These are phyloP conservation scores for Paramisgurnus dabryanus DNA, from an alignment of 2,113 vertebrate species.

Conservation along the genomic window DNA sequence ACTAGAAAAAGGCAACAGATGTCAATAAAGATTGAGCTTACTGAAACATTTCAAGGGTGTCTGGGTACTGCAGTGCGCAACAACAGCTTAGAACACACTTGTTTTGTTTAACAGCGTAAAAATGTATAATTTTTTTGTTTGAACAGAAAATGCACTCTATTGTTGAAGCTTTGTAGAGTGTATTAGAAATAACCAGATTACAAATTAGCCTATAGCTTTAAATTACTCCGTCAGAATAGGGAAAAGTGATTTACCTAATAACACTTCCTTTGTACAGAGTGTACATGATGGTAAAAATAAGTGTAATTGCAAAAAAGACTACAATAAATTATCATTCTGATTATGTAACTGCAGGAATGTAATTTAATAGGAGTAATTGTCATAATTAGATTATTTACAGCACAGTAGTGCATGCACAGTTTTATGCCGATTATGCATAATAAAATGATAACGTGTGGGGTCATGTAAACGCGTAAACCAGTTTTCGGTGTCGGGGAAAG, in stretches of 20 bases:
- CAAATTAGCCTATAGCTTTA: background rate
- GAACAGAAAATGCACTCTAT: background rate
- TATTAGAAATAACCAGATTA: background rate
- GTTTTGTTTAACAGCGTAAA: background rate
- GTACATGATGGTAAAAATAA: background rate
- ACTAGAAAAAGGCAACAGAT: conserved; percentile 26
- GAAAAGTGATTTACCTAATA: background rate
- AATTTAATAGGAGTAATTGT: too few species aligned
- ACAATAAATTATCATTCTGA: too few species aligned
- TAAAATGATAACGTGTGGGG: too few species aligned
- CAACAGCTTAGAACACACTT: background rate
- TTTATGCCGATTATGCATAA: too few species aligned
- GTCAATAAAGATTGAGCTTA: conserved; percentile 45
- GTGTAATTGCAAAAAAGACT: too few species aligned
- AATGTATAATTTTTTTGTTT: background rate
- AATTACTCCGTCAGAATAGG: background rate
- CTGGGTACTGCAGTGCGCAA: background rate
- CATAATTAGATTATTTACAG: too few species aligned
- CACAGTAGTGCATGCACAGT: too few species aligned
- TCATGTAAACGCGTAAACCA: too few species aligned
- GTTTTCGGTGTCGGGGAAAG: too few species aligned
- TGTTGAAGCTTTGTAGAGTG: background rate
- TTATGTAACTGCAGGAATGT: too few species aligned
- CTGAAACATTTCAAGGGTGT: conserved; percentile 36
- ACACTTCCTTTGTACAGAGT: background rate